Evolutionary conservation across 2,797 vertebrate genomes (phyloP).

Genomic region (Cuniculus paca): DNA sequence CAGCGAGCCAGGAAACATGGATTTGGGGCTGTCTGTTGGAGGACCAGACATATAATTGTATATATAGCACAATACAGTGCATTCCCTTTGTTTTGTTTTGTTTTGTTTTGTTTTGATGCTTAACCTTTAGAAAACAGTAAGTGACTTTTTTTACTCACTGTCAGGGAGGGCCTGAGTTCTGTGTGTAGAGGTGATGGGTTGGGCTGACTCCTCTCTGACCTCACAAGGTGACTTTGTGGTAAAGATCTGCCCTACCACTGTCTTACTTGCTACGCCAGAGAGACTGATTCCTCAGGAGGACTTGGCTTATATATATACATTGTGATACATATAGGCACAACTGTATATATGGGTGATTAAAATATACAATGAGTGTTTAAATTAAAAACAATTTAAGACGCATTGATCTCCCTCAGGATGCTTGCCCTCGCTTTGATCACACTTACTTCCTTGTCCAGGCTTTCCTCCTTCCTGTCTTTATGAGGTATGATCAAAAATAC

Average conservation of each 20-base stretch:
- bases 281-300: background rate
- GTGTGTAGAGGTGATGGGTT: background rate
- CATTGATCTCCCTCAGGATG: background rate
- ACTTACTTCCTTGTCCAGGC: background rate
- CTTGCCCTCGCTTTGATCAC: background rate
- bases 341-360: background rate
- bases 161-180: background rate
- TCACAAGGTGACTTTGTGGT: constrained; percentile 2
- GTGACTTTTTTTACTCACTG: background rate
- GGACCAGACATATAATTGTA: background rate
- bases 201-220: background rate
- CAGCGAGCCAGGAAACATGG: background rate
- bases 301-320: background rate
- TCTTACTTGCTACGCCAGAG: background rate
- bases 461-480: background rate
- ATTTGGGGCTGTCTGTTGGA: background rate
- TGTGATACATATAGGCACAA: too few species aligned
- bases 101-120: background rate
- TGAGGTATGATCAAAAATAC: background rate
- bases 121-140: background rate
- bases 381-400: background rate
- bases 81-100: background rate
- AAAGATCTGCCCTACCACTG: background rate
- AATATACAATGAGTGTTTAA: background rate
- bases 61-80: background rate